phyloP scores from a whole-genome alignment of 2,888 invertebrate genomes.

The Parapristionchus giblindavisi region DNA sequence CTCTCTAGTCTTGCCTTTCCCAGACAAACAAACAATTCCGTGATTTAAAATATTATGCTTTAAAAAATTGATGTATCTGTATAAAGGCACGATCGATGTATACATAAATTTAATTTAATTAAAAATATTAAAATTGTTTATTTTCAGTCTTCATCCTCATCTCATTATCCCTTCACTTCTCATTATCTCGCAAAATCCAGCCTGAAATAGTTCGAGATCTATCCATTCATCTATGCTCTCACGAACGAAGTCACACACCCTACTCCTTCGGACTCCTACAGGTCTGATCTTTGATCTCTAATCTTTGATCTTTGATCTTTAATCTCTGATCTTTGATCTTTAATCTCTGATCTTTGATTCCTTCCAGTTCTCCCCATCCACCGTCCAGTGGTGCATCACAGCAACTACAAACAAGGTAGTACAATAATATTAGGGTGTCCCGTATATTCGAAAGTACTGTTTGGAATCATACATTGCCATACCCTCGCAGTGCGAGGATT shows the following conservation, averaged over 20 bases:
- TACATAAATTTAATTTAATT: too few relatives aligned
- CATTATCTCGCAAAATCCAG: not conserved
- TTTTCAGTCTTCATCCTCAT: not conserved
- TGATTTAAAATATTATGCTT: too few relatives aligned
- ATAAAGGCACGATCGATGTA: too few relatives aligned
- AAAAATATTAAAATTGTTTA: too few relatives aligned
- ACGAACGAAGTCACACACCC: not conserved
- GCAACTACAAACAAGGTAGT: slow-evolving; percentile 25
- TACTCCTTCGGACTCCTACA: slow-evolving; percentile 14
- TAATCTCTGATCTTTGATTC: not conserved
- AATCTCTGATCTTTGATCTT: not conserved
- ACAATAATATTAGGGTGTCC: not conserved
- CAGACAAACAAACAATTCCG: too few relatives aligned
- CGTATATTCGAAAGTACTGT: too few relatives aligned
- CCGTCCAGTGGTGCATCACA: slow-evolving; percentile 21
- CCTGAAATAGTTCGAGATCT: slow-evolving; percentile 9
- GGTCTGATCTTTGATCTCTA: not conserved
- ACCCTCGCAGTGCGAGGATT: too few relatives aligned
- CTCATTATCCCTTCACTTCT: not conserved
- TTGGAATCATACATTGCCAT: too few relatives aligned
- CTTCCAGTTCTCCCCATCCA: slow-evolving; percentile 10
- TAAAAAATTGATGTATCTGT: too few relatives aligned
- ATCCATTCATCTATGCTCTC: slow-evolving; percentile 24
- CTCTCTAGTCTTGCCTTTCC: too few relatives aligned
- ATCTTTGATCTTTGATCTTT: not conserved